Evolutionary conservation across 2,888 invertebrate genomes (phyloP).

Genomic region (Hirtodrosophila confusa): DNA sequence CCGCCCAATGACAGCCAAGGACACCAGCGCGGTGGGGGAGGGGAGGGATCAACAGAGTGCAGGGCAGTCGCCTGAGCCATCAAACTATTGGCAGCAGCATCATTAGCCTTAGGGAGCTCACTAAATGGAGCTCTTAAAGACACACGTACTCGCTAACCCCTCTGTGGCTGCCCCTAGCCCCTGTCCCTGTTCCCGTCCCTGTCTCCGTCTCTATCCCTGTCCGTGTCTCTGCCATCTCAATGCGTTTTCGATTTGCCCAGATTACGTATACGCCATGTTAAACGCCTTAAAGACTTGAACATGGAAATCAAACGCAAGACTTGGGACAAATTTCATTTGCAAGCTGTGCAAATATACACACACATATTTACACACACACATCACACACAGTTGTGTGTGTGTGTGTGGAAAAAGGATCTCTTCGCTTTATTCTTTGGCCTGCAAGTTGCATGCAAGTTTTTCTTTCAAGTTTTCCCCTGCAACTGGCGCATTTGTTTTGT

Average conservation of each 20-base stretch:
- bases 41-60: not conserved
- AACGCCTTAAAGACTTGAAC: conserved; percentile 57
- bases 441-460: conserved; percentile 62
- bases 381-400: conserved; percentile 20
- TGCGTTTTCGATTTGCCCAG: conserved; percentile 49
- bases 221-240: conserved; percentile 4
- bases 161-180: not conserved
- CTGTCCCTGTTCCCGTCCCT: not conserved
- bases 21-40: conserved; percentile 14
- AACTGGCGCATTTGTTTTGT: conserved; percentile 64
- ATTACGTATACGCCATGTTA: conserved; percentile 72
- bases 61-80: not conserved
- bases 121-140: conserved; percentile 36
- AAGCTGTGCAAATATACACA: conserved; percentile 53
- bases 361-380: conserved; percentile 12
- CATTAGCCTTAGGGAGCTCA: conserved; percentile 48
- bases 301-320: conserved; percentile 50
- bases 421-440: conserved; percentile 44
- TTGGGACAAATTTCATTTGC: conserved; percentile 61
- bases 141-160: conserved; percentile 5
- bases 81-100: conserved; percentile 32
- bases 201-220: not conserved
- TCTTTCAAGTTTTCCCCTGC: conserved; percentile 48
- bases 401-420: conserved; percentile 27
- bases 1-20: conserved; percentile 54